Evolutionary conservation across 2,888 invertebrate species (phyloP).

Genomic region (Cataglyphis rosenhaueri): DNA sequence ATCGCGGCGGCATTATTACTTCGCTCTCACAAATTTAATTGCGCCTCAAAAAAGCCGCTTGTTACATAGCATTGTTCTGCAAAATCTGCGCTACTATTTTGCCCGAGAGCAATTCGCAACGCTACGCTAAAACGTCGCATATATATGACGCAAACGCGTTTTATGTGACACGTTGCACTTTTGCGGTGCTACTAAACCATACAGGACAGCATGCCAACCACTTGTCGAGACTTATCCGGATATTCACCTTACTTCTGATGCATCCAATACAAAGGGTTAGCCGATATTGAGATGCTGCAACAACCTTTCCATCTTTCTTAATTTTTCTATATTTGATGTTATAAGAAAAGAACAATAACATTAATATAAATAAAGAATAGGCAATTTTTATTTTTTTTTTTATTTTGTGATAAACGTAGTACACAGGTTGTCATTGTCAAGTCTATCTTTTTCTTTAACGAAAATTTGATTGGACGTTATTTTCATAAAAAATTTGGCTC

Average conservation of each 20-base stretch:
- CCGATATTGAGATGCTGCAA: constrained; percentile 53
- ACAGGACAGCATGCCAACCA: constrained; percentile 76
- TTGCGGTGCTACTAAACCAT: constrained; percentile 59
- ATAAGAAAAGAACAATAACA: neutral
- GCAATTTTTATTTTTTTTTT: neutral
- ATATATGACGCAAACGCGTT: neutral
- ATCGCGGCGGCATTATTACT: neutral
- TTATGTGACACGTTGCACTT: neutral
- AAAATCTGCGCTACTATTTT: neutral
- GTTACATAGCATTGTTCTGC: constrained; percentile 16
- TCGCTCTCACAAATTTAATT: neutral
- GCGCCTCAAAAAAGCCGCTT: neutral
- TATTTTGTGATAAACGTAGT: neutral
- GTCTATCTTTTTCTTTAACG: neutral
- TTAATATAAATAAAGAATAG: neutral
- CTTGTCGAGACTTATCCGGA: constrained; percentile 74
- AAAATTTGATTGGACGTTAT: neutral
- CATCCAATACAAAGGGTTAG: constrained; percentile 33
- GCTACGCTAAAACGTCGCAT: neutral
- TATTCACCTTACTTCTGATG: constrained; percentile 73
- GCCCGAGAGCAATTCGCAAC: neutral
- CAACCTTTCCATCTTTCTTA: constrained; percentile 12
- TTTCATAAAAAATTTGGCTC: neutral
- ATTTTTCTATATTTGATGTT: neutral
- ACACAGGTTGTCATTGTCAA: neutral